Evolutionary conservation across 2,888 invertebrate genomes (phyloP).

Genomic region (Molanna angustata): DNA sequence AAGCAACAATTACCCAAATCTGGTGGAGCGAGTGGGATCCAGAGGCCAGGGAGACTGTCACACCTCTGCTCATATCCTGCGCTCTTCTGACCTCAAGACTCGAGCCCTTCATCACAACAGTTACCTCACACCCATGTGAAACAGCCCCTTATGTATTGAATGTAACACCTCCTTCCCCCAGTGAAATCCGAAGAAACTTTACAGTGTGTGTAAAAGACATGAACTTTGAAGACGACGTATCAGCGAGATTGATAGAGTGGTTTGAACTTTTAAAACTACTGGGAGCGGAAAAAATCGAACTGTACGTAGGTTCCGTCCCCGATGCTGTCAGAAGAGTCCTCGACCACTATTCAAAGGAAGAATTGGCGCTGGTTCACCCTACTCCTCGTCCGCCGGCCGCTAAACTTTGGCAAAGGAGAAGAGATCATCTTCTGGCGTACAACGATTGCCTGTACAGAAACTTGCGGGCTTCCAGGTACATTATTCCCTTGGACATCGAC

Average conservation of each 20-base stretch:
- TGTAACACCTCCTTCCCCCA: conserved; percentile 37
- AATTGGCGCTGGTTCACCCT: conserved; percentile 50
- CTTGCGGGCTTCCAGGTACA: conserved; percentile 59
- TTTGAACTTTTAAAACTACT: conserved; percentile 65
- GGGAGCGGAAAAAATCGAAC: conserved; percentile 63
- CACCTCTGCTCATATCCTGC: conserved; percentile 63
- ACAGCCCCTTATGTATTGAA: conserved; percentile 46
- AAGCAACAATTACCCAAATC: conserved; percentile 58
- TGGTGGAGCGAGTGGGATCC: conserved; percentile 64
- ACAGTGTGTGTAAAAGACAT: conserved; percentile 73
- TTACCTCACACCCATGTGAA: conserved; percentile 54
- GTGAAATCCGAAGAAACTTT: conserved; percentile 46
- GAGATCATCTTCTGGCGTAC: conserved; percentile 72
- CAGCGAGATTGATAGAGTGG: conserved; percentile 65
- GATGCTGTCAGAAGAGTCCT: conserved; percentile 55
- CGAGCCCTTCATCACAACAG: conserved; percentile 47
- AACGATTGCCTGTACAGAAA: conserved; percentile 77
- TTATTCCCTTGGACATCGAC: conserved; percentile 71
- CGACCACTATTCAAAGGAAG: conserved; percentile 53
- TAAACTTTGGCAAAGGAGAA: conserved; percentile 61
- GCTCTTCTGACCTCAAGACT: conserved; percentile 51
- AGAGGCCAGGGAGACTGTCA: conserved; percentile 45
- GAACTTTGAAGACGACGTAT: conserved; percentile 62
- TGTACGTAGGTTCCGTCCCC: conserved; percentile 63
- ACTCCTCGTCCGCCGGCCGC: conserved; percentile 53